Evolutionary conservation across 92 coral and sea anemone genomes (phyloP), one percentile per base, ranked within the genome.

Genomic region (Epizoanthus ramosus): DNA sequence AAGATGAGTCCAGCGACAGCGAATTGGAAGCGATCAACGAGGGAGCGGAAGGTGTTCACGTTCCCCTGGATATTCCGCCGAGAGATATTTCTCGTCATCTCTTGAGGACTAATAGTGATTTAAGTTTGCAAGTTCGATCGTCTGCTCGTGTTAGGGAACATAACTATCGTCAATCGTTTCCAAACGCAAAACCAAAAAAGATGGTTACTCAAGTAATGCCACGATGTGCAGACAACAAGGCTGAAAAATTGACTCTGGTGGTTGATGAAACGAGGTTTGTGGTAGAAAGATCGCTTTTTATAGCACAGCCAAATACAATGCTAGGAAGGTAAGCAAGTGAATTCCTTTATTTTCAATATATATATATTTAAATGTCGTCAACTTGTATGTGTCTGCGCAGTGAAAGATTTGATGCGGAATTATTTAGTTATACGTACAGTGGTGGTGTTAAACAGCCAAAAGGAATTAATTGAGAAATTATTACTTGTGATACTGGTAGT

Each of bases 261-360:
- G 97, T 94, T 6, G 99, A 96, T 71, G 98, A 91, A 31, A 96
- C 99, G 15, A 85, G 99, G 56, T 96, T 96, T 86, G 92, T 96
- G 50, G 99, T 96, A 4, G 99, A 96, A 17, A 88, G 95, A 70
- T 90, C 93, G 57, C 85, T 96, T n/a, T 96, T 96, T 83, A 88
- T 85, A 10, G 95, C 99, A 39, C 97, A 89, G 37, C 95, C 99
- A 22, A 96, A 92, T 80, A 96, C 99, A 45, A 96, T 96, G 99
- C 83, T 96, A 13, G 97, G 94, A 74, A 94, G 99, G 99, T 94
- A 60, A 74, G 89, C 47, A 21, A 15, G 69, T 39, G 0, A 12
- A 9, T 71, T 8, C 21, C 21, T 41, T 18, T 19, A 31, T 7
- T 28, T 37, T 37, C 43, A 71, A 2, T 35, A 47, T 9, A 47